Evolutionary conservation across 1,140 invertebrate genomes (phyloP).

Genomic region (Gryon sp.): DNA sequence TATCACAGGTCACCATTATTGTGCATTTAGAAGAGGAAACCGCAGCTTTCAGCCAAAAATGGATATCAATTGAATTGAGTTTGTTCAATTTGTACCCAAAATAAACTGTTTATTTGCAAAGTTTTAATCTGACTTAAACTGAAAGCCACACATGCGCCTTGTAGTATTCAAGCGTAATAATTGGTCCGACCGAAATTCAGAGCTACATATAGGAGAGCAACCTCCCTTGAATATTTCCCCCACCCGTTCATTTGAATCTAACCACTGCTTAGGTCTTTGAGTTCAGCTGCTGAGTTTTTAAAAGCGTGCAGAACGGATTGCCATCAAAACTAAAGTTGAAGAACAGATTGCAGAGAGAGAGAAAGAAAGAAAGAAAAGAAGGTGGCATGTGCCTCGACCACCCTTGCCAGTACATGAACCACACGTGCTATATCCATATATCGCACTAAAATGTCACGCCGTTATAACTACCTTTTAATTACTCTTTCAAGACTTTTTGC

Average conservation of each 20-base stretch:
- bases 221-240: constrained; percentile 71
- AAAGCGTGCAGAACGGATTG: constrained; percentile 53
- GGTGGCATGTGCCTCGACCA: constrained; percentile 58
- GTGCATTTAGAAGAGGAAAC: too few species aligned
- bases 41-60: not conserved
- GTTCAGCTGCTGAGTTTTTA: constrained; percentile 62
- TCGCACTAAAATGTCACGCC: constrained; percentile 25
- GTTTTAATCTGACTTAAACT: not conserved
- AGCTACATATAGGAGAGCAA: constrained; percentile 79
- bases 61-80: not conserved
- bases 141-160: constrained; percentile 69
- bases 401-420: constrained; percentile 30
- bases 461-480: constrained; percentile 39
- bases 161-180: constrained; percentile 75
- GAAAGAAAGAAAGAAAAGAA: constrained; percentile 31
- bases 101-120: constrained; percentile 14
- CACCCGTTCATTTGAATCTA: constrained; percentile 58
- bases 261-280: constrained; percentile 65
- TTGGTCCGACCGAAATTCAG: constrained; percentile 75
- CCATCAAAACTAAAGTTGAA: constrained; percentile 46
- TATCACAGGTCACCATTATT: too few species aligned
- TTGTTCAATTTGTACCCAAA: not conserved
- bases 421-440: constrained; percentile 46
- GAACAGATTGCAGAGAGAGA: constrained; percentile 51
- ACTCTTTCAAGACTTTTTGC: constrained; percentile 27